These are phyloP conservation scores for Drosophila rufa DNA, from an alignment of 1,140 invertebrate genomes.

Conservation along the genomic window DNA sequence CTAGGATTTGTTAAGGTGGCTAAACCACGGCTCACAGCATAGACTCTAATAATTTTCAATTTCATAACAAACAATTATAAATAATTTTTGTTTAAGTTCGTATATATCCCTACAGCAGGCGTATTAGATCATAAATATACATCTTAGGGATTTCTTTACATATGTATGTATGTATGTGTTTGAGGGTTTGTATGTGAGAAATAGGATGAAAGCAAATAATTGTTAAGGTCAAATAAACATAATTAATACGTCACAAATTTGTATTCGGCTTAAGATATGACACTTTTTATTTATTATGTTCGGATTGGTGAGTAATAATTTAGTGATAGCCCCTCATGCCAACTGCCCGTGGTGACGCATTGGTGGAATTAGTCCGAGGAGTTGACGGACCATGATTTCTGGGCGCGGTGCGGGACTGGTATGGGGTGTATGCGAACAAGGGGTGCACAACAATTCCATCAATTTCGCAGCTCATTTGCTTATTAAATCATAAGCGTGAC, in stretches of 20 bases:
- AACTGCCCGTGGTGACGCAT: constrained; percentile 64
- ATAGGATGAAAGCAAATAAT: too few relatives aligned
- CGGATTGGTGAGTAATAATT: not conserved
- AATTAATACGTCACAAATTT: too few relatives aligned
- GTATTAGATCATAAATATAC: too few relatives aligned
- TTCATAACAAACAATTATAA: not conserved
- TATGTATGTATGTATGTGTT: too few relatives aligned
- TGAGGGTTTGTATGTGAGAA: too few relatives aligned
- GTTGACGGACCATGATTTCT: constrained; percentile 26
- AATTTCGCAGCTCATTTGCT: constrained; percentile 82
- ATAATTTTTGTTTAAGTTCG: not conserved
- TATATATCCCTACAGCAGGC: too few relatives aligned
- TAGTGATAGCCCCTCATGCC: constrained; percentile 36
- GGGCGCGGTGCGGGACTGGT: constrained; percentile 46
- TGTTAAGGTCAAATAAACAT: too few relatives aligned
- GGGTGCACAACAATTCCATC: constrained; percentile 64
- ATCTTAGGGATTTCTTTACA: too few relatives aligned
- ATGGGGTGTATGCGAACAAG: not conserved
- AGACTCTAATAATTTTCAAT: not conserved
- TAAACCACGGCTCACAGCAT: too few relatives aligned
- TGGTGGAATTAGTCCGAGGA: constrained; percentile 32
- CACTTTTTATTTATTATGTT: too few relatives aligned
- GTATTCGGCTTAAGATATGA: too few relatives aligned
- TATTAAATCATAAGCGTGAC: constrained; percentile 82
- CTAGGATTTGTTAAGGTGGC: not conserved